Conservation (phyloP, 2,113 vertebrate species). For the Callospermophilus lateralis region DNA sequence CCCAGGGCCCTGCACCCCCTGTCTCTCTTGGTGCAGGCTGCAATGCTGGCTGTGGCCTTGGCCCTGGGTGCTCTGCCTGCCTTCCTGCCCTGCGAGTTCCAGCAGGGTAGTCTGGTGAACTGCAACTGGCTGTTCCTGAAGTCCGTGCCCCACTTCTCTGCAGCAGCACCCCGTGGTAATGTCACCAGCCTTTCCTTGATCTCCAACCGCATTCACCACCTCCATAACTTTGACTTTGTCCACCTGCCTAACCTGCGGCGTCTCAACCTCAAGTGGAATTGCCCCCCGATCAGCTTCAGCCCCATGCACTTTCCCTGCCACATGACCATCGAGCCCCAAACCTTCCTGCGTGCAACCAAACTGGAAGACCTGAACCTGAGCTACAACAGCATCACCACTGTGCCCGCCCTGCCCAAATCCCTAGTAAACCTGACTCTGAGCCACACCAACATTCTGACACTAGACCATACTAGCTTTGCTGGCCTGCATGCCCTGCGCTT, state of each 20-base stretch:
- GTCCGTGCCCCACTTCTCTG: constrained; percentile 68
- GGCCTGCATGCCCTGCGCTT: constrained; percentile 35
- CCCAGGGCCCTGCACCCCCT: neutral
- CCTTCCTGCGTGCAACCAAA: constrained; percentile 70
- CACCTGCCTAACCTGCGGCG: constrained; percentile 52
- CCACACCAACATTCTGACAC: constrained; percentile 76
- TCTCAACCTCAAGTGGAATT: constrained; percentile 83
- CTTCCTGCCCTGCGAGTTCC: constrained; percentile 81
- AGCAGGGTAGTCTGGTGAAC: neutral
- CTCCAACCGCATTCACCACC: constrained; percentile 80
- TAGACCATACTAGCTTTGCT: neutral
- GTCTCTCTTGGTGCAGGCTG: constrained; percentile 58
- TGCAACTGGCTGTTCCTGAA: constrained; percentile 79
- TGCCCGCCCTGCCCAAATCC: constrained; percentile 75
- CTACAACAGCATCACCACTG: constrained; percentile 68
- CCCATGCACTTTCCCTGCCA: constrained; percentile 72
- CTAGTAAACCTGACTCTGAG: constrained; percentile 73
- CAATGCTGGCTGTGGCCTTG: neutral
- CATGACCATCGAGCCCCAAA: constrained; percentile 78
- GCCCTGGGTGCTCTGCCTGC: constrained; percentile 67
- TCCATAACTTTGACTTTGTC: constrained; percentile 54
- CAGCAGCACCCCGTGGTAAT: neutral
- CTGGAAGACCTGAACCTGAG: constrained; percentile 79
- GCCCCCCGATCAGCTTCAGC: constrained; percentile 61
- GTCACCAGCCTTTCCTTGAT: constrained; percentile 73